Percentiles rank a stretch among this genome's conserved stretches.
phyloP scores from a whole-genome alignment of 1,140 invertebrate species.

The Solen grandis region DNA sequence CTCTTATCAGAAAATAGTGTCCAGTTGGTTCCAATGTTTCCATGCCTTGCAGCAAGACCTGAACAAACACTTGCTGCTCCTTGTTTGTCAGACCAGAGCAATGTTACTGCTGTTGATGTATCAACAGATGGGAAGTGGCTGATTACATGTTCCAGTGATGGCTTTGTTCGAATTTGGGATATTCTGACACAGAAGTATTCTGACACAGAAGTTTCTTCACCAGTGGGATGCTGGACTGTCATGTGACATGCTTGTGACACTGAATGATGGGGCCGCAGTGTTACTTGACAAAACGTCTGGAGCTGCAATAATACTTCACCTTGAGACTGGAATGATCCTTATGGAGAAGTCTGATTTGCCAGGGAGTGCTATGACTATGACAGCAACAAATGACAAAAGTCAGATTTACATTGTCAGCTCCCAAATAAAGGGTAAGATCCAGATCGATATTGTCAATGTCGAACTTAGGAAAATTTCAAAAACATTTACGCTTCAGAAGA shows the following conservation, averaged over 20 bases:
- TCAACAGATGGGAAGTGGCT: slow-evolving; percentile 49
- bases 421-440: slow-evolving; percentile 33
- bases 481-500: slow-evolving; percentile 58
- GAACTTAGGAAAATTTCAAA: slow-evolving; percentile 46
- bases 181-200: too few species aligned
- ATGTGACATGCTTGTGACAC: slow-evolving; percentile 44
- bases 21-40: slow-evolving; percentile 65
- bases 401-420: slow-evolving; percentile 39
- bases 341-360: slow-evolving; percentile 35
- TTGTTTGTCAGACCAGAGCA: slow-evolving; percentile 46
- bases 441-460: slow-evolving; percentile 61
- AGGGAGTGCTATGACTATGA: slow-evolving; percentile 40
- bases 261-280: slow-evolving; percentile 35
- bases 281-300: slow-evolving; percentile 29
- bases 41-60: slow-evolving; percentile 67
- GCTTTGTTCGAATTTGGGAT: slow-evolving; percentile 59
- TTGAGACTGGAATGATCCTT: slow-evolving; percentile 20
- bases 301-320: slow-evolving; percentile 42
- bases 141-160: slow-evolving; percentile 57
- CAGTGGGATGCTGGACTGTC: slow-evolving; percentile 51
- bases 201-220: neutral
- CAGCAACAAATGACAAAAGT: slow-evolving; percentile 35
- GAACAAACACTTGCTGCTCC: too few species aligned
- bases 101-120: slow-evolving; percentile 52
- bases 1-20: slow-evolving; percentile 45